These are phyloP conservation scores for Drosophila suzukii DNA, from an alignment of 1,140 invertebrate genomes.

Conservation along the genomic window DNA sequence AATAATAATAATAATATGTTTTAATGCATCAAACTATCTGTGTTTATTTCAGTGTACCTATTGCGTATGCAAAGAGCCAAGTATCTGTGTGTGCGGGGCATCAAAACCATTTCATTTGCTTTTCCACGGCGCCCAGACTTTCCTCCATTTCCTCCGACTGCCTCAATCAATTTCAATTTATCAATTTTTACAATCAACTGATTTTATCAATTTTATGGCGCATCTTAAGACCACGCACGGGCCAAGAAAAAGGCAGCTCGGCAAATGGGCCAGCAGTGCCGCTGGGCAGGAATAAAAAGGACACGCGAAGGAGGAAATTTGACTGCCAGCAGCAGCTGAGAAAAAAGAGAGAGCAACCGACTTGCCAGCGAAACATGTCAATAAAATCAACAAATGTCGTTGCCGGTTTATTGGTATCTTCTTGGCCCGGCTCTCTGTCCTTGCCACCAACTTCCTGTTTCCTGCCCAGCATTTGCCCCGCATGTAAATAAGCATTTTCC, in stretches of 20 bases:
- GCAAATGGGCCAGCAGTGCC: slow-evolving; percentile 9
- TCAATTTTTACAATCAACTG: slow-evolving; percentile 83
- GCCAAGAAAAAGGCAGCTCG: slow-evolving; percentile 1
- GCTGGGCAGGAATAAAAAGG: slow-evolving; percentile 55
- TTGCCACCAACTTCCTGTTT: slow-evolving; percentile 11
- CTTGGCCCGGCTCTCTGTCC: slow-evolving; percentile 24
- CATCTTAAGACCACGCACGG: slow-evolving; percentile 69
- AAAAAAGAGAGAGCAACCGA: slow-evolving; percentile 5
- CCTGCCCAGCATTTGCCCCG: slow-evolving; percentile 15
- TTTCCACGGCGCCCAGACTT: slow-evolving; percentile 29
- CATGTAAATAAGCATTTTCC: slow-evolving; percentile 69
- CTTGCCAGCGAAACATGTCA: slow-evolving; percentile 65
- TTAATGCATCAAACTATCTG: no score
- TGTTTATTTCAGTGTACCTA: not conserved
- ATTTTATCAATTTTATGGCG: slow-evolving; percentile 83
- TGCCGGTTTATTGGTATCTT: slow-evolving; percentile 54
- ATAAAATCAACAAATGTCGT: slow-evolving; percentile 81
- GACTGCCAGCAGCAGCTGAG: slow-evolving; percentile 61
- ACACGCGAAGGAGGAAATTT: slow-evolving; percentile 64
- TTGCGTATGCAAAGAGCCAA: slow-evolving; percentile 52
- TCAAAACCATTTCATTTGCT: slow-evolving; percentile 56
- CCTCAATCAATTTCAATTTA: slow-evolving; percentile 83
- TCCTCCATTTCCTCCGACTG: slow-evolving; percentile 32
- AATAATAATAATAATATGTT: no score
- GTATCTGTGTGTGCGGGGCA: slow-evolving; percentile 31